phyloP scores from a whole-genome alignment of 2,888 invertebrate species.

The Ecliptopera silaceata region DNA sequence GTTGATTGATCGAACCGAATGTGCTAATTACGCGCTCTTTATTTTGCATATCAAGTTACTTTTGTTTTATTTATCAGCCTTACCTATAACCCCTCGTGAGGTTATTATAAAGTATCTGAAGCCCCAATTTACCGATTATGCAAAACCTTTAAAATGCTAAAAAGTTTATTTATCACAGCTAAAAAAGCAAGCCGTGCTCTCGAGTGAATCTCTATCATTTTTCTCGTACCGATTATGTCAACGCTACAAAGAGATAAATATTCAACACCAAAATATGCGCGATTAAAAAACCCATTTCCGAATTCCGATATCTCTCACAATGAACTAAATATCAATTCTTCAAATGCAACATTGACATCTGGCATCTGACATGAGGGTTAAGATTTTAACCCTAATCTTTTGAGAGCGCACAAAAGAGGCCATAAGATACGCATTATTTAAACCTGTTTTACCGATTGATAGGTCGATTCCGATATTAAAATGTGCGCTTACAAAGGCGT shows the following conservation, averaged over 20 bases:
- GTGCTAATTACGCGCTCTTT: constrained; percentile 37
- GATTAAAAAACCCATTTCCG: constrained; percentile 74
- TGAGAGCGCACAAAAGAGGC: constrained; percentile 54
- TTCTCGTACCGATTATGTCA: constrained; percentile 44
- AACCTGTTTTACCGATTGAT: constrained; percentile 81
- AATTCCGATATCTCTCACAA: constrained; percentile 57
- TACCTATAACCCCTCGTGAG: not conserved
- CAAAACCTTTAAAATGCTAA: constrained; percentile 12
- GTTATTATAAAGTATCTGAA: not conserved
- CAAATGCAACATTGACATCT: constrained; percentile 72
- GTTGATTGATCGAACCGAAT: constrained; percentile 62
- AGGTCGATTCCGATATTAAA: constrained; percentile 71
- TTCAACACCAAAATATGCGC: constrained; percentile 47
- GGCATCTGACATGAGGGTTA: constrained; percentile 48
- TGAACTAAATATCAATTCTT: constrained; percentile 64
- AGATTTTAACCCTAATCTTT: constrained; percentile 73
- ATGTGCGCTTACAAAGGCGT: constrained; percentile 62
- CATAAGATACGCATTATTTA: constrained; percentile 62
- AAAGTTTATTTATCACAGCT: constrained; percentile 31
- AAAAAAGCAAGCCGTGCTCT: constrained; percentile 27
- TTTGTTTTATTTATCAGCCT: constrained; percentile 9
- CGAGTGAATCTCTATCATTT: constrained; percentile 33
- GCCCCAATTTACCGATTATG: constrained; percentile 11
- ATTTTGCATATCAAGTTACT: constrained; percentile 32
- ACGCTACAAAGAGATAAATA: constrained; percentile 42